Conservation (phyloP, 2,888 invertebrate genomes). For the Polydrusus pterygomalis region DNA sequence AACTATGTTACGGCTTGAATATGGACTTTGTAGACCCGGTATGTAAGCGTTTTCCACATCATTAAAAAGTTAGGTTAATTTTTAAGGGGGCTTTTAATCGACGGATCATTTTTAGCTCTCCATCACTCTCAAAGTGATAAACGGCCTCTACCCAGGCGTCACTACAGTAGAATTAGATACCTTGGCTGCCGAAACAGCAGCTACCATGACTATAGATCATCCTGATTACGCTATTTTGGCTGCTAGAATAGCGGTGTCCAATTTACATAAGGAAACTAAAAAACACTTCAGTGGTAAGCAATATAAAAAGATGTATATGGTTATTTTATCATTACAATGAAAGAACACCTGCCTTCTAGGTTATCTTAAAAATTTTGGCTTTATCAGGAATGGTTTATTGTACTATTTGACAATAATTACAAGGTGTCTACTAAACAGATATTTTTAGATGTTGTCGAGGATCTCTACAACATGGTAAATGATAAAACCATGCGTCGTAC, state of each 20-base stretch:
- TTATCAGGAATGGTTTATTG: too few species aligned
- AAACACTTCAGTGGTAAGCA: conserved; percentile 90
- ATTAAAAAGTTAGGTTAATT: conserved; percentile 19
- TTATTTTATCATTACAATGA: too few species aligned
- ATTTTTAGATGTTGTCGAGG: conserved; percentile 90
- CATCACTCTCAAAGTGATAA: conserved; percentile 94
- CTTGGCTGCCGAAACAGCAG: conserved; percentile 98
- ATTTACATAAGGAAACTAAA: conserved; percentile 98
- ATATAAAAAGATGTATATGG: background rate
- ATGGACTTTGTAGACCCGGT: conserved; percentile 98
- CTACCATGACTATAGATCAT: conserved; percentile 97
- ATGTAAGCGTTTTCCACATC: conserved; percentile 70
- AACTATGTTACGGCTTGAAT: conserved; percentile 95
- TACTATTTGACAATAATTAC: too few species aligned
- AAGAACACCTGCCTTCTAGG: too few species aligned
- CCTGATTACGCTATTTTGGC: conserved; percentile 96
- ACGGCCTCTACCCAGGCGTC: conserved; percentile 95
- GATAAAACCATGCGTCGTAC: conserved; percentile 81
- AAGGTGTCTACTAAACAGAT: conserved; percentile 8
- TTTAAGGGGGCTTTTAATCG: too few species aligned
- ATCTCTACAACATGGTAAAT: conserved; percentile 86
- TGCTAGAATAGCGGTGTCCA: conserved; percentile 92
- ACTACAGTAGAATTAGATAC: conserved; percentile 98
- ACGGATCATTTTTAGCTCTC: conserved; percentile 61
- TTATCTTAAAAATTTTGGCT: too few species aligned